Evolutionary conservation across 1,140 invertebrate species (phyloP), one percentile per base, ranked within the genome.

Genomic region (Drosophila repletoides): DNA sequence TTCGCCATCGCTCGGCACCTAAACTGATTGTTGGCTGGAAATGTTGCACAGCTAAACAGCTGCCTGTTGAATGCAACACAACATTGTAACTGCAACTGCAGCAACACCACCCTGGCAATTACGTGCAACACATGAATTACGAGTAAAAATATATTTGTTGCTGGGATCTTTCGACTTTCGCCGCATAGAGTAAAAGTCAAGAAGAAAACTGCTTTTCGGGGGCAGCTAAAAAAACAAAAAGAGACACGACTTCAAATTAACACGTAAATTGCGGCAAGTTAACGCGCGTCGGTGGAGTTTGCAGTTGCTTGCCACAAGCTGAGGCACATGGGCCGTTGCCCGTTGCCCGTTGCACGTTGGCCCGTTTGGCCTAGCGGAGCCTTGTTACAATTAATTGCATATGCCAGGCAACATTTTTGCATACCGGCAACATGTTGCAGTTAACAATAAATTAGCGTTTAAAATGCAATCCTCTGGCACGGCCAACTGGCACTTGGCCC

Each of bases 391-490:
- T 84, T 84, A 84, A 86, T 86, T 84, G 79, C 71, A 75, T 86
- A 86, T 84, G 74, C 75, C 66, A 73, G 71, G 66, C 40, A 60
- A 55, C 74, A 86, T 84, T 84, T 84, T 84, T 84, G 79, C 80
- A 84, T 84, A 84, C 70, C 71, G 71, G 80, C 79, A 84, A 79
- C 79, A 84, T 84, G 79, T 71, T 84, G 79, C 75, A 86, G 80
- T 84, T 79, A 84, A 84, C 79, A 84, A 84, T 84, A 86, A 84
- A 84, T 84, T 84, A 84, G 80, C 80, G 80, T 86, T 86, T 84
- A 79, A 84, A 84, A 83, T 84, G 77, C 77, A 84, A 83, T 81
- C 10, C 12, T 17, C 5, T 29, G 6, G 26, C n/a, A 2, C 22
- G 28, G 6, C 34, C 34, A n/a, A n/a, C n/a, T 36, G 2, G 43